Conservation (phyloP, 2,888 invertebrate genomes). For the Euzetes globulus region DNA sequence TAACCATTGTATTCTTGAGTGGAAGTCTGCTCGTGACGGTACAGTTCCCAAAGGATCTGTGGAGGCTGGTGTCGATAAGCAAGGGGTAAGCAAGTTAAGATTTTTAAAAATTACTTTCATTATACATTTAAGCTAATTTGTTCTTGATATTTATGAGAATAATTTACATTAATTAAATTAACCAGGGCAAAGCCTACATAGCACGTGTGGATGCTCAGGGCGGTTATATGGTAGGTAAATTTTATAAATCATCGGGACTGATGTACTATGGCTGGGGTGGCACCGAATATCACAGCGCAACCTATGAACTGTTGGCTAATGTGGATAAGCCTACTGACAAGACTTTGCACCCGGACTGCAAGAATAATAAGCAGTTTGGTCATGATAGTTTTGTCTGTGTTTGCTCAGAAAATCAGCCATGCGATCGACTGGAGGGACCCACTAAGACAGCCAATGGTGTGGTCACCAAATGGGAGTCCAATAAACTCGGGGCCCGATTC, state of each 20-base stretch:
- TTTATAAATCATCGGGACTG: background rate
- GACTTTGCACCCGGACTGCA: background rate
- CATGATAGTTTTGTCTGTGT: slow-evolving; percentile 53
- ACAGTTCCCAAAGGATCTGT: background rate
- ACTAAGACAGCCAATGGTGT: background rate
- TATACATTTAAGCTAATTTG: too few species aligned
- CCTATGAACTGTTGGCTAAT: background rate
- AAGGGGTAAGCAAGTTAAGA: too few species aligned
- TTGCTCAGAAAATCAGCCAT: slow-evolving; percentile 59
- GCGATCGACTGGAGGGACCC: slow-evolving; percentile 57
- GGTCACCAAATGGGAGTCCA: background rate
- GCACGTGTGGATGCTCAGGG: background rate
- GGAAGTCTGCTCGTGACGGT: background rate
- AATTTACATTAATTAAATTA: background rate
- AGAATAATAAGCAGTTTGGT: background rate
- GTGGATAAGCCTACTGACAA: background rate
- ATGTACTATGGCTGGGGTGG: background rate
- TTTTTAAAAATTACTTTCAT: too few species aligned
- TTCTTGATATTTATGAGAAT: too few species aligned
- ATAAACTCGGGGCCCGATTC: background rate
- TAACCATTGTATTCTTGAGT: background rate
- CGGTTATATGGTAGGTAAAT: background rate
- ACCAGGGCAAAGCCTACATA: background rate
- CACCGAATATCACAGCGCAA: background rate
- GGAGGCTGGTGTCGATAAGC: background rate